Conservation (phyloP, 2,113 vertebrate species). For the Zeus faber region DNA sequence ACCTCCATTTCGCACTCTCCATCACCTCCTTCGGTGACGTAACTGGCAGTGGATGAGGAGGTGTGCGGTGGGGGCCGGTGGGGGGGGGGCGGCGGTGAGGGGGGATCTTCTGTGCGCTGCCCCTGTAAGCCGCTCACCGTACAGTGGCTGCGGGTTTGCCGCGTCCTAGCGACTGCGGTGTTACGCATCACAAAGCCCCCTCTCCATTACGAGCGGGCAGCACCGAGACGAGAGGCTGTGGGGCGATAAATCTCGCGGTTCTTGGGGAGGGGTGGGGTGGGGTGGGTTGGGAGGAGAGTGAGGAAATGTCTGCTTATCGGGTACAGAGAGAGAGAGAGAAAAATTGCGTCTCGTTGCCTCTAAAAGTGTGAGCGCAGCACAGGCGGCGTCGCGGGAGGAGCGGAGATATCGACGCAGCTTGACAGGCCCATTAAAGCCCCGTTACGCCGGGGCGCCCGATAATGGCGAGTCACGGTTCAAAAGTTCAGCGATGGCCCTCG, state of each 20-base stretch:
- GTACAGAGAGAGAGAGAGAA: not conserved
- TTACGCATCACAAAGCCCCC: constrained; percentile 13
- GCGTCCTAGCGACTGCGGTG: too few species aligned
- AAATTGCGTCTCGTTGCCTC: not conserved
- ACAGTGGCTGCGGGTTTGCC: too few species aligned
- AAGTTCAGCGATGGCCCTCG: constrained; percentile 34
- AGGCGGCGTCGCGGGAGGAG: not conserved
- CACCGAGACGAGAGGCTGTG: constrained; percentile 14
- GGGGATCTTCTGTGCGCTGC: constrained; percentile 6
- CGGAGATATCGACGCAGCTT: too few species aligned
- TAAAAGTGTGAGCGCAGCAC: not conserved
- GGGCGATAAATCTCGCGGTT: constrained; percentile 14
- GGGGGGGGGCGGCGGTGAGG: constrained; percentile 10
- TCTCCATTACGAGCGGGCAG: not conserved
- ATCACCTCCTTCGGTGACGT: constrained; percentile 24
- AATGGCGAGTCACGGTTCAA: constrained; percentile 34
- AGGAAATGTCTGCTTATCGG: not conserved
- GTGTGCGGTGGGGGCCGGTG: not conserved
- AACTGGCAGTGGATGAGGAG: constrained; percentile 50
- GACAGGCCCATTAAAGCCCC: constrained; percentile 35
- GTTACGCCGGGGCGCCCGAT: constrained; percentile 10
- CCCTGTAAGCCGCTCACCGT: too few species aligned
- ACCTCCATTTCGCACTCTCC: constrained; percentile 21
- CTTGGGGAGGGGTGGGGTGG: too few species aligned
- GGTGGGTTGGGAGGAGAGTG: too few species aligned